Evolutionary conservation across 2,888 invertebrate species (phyloP).

Genomic region (Drosophila niveifrons): DNA sequence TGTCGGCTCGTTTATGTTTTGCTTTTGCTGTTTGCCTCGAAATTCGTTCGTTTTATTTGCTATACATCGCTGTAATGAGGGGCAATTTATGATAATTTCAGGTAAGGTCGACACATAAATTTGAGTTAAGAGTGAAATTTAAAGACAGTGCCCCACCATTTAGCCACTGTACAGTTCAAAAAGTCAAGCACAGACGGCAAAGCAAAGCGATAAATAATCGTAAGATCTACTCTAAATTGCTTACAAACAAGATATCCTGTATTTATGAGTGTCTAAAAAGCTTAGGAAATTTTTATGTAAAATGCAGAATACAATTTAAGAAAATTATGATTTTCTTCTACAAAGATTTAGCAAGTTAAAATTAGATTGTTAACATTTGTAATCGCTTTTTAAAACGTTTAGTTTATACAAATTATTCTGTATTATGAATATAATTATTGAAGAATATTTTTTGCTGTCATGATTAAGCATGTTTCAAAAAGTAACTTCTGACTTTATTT

Average conservation of each 20-base stretch:
- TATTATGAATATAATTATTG: too few relatives aligned
- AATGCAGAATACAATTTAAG: too few relatives aligned
- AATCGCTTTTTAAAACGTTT: too few relatives aligned
- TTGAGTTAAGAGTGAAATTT: slow-evolving; percentile 75
- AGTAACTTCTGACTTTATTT: neutral
- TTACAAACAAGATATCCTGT: slow-evolving; percentile 1
- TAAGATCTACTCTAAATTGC: neutral
- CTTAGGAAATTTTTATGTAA: too few relatives aligned
- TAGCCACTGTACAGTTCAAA: slow-evolving; percentile 41
- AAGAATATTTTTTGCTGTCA: too few relatives aligned
- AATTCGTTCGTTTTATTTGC: slow-evolving; percentile 49
- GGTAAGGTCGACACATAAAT: slow-evolving; percentile 73
- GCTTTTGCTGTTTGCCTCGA: slow-evolving; percentile 30
- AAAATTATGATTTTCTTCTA: too few relatives aligned
- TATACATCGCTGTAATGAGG: slow-evolving; percentile 63
- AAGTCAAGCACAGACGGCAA: slow-evolving; percentile 36
- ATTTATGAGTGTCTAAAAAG: neutral
- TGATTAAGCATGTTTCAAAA: neutral
- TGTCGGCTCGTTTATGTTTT: slow-evolving; percentile 58
- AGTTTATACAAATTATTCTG: too few relatives aligned
- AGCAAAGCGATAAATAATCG: slow-evolving; percentile 30
- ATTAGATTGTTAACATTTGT: too few relatives aligned
- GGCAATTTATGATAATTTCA: slow-evolving; percentile 78
- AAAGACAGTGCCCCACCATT: slow-evolving; percentile 45
- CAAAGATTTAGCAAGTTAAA: too few relatives aligned